Evolutionary conservation across 2,113 vertebrate species (phyloP).

Genomic region (Mungos mungo): DNA sequence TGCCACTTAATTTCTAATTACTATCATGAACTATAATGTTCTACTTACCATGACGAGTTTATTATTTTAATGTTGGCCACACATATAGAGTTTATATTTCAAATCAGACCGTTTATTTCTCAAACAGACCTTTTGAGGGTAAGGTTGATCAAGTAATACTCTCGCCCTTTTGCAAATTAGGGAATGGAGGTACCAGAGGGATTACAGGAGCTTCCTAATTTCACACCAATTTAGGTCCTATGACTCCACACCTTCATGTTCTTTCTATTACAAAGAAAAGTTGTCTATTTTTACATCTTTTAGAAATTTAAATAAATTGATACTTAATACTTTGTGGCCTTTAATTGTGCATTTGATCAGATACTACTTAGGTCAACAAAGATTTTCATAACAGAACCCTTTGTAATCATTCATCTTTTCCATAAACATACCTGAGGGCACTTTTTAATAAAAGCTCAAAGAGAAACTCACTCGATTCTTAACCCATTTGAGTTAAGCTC

Average conservation of each 20-base stretch:
- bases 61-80: constrained; percentile 22
- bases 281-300: constrained; percentile 41
- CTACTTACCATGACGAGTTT: not conserved
- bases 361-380: not conserved
- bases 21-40: not conserved
- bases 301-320: constrained; percentile 57
- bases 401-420: constrained; percentile 23
- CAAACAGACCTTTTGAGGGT: not conserved
- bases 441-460: constrained; percentile 20
- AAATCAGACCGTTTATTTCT: not conserved
- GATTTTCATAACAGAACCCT: not conserved
- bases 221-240: not conserved
- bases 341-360: constrained; percentile 44
- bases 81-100: not conserved
- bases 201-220: not conserved
- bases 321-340: constrained; percentile 39
- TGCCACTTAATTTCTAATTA: not conserved
- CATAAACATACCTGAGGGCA: not conserved
- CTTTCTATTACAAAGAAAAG: constrained; percentile 45
- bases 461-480: not conserved
- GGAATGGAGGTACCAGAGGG: not conserved
- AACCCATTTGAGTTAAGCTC: not conserved
- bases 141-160: not conserved
- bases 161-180: not conserved
- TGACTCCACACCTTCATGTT: not conserved